Evolutionary conservation across 2,797 vertebrate species (phyloP), one percentile per base, ranked within the genome.

Genomic region (Hoplostethus mediterraneus): DNA sequence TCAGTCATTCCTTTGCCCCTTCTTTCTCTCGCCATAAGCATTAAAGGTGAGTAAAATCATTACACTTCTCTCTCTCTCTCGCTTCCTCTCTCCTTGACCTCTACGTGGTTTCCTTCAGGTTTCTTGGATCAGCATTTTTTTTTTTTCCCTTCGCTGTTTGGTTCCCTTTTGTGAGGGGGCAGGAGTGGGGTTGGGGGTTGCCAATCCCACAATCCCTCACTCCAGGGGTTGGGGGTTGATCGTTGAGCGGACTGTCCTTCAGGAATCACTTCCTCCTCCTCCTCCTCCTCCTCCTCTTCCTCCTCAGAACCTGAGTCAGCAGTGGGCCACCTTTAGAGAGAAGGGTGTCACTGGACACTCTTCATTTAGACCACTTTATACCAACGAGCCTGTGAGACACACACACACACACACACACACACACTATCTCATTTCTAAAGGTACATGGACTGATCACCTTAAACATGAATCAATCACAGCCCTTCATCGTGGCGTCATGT

Each of bases 291-390:
- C 21, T 21, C 21, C 21, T 21, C 21, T 21, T 21, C 21, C 21
- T 21, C 21, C 21, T 21, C 21, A 21, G 71, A 78, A 71, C 75
- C 88, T 91, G 87, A 90, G 88, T 94, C 88, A 91, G 91, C 90
- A 88, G 13, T 2, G 0, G 53, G 78, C 87, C 79, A 87, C 84
- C 77, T 84, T 80, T 77, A 61, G 17, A 63, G 67, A 67, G 52
- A 64, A 75, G 66, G 30, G 75, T 70, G 75, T 84, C 89, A 86
- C 91, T 91, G 91, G 85, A 81, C 70, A 51, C 40, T 21, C 31
- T 82, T 92, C 64, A 87, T 87, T 90, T 66, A 57, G 71, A 82
- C 75, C 69, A 73, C 82, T 89, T 77, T 70, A 57, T 56, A 55
- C 53, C 71, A 60, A 80, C 60, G 59, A 69, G 25, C 21, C 71